phyloP scores from a whole-genome alignment of 2,797 vertebrate species.

The Clarias laeviceps region DNA sequence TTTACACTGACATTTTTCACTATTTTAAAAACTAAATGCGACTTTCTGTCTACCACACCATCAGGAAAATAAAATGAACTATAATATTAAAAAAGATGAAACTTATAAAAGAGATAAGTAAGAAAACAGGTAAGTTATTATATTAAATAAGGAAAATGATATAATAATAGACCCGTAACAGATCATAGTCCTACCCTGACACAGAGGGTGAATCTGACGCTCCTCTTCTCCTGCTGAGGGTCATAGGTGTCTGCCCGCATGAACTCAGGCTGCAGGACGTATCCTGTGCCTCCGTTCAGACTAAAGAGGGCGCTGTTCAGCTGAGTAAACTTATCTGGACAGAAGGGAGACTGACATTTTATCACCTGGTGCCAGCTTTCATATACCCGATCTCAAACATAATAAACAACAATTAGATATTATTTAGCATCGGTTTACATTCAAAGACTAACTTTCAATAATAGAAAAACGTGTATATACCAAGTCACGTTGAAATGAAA shows the following conservation, averaged over 20 bases:
- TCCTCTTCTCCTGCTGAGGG: slow-evolving; percentile 77
- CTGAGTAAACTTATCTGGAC: slow-evolving; percentile 90
- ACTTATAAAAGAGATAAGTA: not conserved
- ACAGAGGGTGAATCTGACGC: slow-evolving; percentile 77
- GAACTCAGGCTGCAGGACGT: slow-evolving; percentile 89
- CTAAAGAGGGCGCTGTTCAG: slow-evolving; percentile 91
- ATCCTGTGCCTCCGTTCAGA: slow-evolving; percentile 87
- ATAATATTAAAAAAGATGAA: not conserved
- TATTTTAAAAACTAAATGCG: not conserved
- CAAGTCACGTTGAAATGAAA: not conserved
- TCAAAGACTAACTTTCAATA: not conserved
- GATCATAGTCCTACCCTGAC: slow-evolving; percentile 77
- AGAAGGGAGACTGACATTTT: not conserved
- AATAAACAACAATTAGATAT: not conserved
- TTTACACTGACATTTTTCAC: not conserved
- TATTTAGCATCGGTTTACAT: not conserved
- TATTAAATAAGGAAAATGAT: not conserved
- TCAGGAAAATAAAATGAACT: not conserved
- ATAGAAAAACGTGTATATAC: not conserved
- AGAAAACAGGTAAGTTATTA: not conserved
- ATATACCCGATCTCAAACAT: not conserved
- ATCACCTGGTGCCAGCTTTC: not conserved
- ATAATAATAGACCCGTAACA: not conserved
- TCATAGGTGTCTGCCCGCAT: slow-evolving; percentile 87
- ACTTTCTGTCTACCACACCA: not conserved